Conservation (phyloP, 2,888 invertebrate species). For the Drosophila kambysellisi region DNA sequence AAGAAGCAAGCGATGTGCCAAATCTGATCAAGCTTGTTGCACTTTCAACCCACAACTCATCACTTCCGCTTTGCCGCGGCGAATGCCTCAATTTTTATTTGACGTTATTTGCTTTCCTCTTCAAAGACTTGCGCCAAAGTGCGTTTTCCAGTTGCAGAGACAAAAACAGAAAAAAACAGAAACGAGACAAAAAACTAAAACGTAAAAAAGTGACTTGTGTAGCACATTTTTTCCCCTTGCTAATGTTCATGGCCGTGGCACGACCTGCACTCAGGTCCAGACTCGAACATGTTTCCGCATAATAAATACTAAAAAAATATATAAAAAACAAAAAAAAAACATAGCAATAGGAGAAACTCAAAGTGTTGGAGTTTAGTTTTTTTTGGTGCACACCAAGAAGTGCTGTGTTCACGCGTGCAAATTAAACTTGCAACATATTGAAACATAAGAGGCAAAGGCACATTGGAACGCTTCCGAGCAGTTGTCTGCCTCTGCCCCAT, state of each 20-base stretch:
- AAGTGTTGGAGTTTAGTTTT: conserved; percentile 4
- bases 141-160: conserved; percentile 19
- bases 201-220: conserved; percentile 15
- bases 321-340: neutral
- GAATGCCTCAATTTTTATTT: conserved; percentile 29
- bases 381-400: conserved; percentile 13
- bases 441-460: conserved; percentile 49
- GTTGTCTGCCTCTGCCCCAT: neutral
- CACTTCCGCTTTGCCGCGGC: conserved; percentile 38
- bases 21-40: conserved; percentile 37
- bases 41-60: conserved; percentile 36
- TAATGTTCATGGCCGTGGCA: conserved; percentile 42
- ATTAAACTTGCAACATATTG: conserved; percentile 15
- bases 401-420: conserved; percentile 7
- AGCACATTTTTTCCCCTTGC: conserved; percentile 10
- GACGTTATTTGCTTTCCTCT: conserved; percentile 39
- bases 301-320: conserved; percentile 39
- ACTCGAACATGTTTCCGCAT: conserved; percentile 21
- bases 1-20: conserved; percentile 16
- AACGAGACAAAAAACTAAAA: conserved; percentile 3
- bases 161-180: neutral
- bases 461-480: conserved; percentile 28
- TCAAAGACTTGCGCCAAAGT: conserved; percentile 33
- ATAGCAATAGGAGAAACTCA: conserved; percentile 14
- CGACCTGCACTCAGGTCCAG: conserved; percentile 21